Conservation (phyloP, 2,888 invertebrate genomes). For the Hirudinaria manillensis region DNA sequence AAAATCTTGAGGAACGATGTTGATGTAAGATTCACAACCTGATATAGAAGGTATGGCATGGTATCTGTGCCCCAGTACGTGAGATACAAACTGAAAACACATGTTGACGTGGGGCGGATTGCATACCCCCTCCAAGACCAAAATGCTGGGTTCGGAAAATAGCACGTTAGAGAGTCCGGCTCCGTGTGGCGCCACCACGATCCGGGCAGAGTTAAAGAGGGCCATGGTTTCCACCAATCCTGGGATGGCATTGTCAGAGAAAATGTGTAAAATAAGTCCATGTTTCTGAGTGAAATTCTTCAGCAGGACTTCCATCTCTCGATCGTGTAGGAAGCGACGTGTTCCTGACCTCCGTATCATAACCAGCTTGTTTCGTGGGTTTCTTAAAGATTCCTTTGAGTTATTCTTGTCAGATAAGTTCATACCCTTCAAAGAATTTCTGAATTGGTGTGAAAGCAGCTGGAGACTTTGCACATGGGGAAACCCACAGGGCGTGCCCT, state of each 20-base stretch:
- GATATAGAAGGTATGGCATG: constrained; percentile 37
- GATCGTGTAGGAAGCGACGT: constrained; percentile 24
- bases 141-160: constrained; percentile 35
- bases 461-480: constrained; percentile 35
- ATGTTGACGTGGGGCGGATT: constrained; percentile 42
- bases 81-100: constrained; percentile 39
- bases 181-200: constrained; percentile 41
- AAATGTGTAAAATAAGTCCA: constrained; percentile 33
- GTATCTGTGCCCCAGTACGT: constrained; percentile 38
- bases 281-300: constrained; percentile 23
- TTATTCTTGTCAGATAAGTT: background rate
- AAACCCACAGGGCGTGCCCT: constrained; percentile 40
- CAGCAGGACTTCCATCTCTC: constrained; percentile 29
- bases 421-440: constrained; percentile 4
- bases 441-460: constrained; percentile 28
- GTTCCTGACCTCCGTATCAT: constrained; percentile 33
- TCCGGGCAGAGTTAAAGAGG: constrained; percentile 36
- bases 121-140: constrained; percentile 40
- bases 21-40: constrained; percentile 37
- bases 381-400: background rate
- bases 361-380: constrained; percentile 25
- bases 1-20: constrained; percentile 36
- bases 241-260: constrained; percentile 37
- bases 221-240: constrained; percentile 34
- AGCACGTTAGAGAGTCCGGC: constrained; percentile 40